These are phyloP conservation scores for Sinodicranocentrus sp. DNA, from an alignment of 2,888 invertebrate genomes.

Conservation along the genomic window DNA sequence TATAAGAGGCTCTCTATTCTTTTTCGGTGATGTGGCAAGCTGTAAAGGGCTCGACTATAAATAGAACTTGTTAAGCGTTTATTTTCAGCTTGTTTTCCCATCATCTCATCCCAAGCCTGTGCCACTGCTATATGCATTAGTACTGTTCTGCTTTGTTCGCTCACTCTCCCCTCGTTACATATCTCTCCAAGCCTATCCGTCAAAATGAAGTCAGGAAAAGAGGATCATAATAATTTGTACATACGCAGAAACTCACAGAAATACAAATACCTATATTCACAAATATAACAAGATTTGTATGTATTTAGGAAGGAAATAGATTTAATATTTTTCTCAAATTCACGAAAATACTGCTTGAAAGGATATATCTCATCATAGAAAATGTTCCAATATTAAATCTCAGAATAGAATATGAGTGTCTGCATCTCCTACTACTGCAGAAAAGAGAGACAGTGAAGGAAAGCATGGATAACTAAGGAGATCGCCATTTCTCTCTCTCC, in stretches of 20 bases:
- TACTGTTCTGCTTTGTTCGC: conserved; percentile 11
- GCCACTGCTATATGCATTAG: conserved; percentile 58
- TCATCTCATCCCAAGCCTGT: conserved; percentile 66
- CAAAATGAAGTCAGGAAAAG: conserved; percentile 11
- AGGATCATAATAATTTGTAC: background rate
- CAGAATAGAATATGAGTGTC: conserved; percentile 26
- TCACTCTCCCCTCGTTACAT: background rate
- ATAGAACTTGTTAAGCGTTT: conserved; percentile 68
- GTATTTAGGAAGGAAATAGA: background rate
- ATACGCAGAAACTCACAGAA: background rate
- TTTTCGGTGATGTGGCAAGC: conserved; percentile 41
- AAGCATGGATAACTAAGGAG: conserved; percentile 3
- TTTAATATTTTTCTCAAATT: too few species aligned
- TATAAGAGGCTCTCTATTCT: conserved; percentile 2
- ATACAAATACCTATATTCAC: background rate
- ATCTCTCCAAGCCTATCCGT: background rate
- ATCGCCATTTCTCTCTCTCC: conserved; percentile 26
- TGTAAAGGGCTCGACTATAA: conserved; percentile 62
- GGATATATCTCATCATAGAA: too few species aligned
- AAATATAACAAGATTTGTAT: background rate
- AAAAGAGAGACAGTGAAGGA: conserved; percentile 1
- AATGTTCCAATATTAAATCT: background rate
- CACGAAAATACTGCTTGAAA: too few species aligned
- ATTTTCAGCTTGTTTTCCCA: conserved; percentile 66
- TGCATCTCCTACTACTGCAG: conserved; percentile 26